A percentile compares a stretch with the other conserved stretches of the same genome.
Evolutionary conservation across 2,888 invertebrate genomes (phyloP).

Genomic region (Crepidodera aurea): DNA sequence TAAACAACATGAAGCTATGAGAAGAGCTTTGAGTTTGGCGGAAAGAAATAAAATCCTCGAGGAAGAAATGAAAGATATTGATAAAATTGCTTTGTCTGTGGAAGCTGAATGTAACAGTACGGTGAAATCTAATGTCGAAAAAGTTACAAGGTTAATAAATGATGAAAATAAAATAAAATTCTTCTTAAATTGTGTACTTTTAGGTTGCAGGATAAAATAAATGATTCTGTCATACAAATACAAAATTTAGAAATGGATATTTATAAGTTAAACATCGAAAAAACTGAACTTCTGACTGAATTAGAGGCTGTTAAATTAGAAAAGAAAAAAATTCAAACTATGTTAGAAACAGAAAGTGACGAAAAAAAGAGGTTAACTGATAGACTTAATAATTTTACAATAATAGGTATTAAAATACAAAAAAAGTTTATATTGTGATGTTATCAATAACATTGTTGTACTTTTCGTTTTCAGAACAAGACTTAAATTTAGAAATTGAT

Average conservation of each 20-base stretch:
- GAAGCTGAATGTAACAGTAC: slow-evolving; percentile 79
- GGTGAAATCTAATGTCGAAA: slow-evolving; percentile 68
- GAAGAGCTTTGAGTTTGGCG: slow-evolving; percentile 75
- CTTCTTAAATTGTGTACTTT: neutral
- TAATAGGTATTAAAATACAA: slow-evolving; percentile 65
- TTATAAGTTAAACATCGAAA: slow-evolving; percentile 60
- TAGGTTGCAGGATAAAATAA: slow-evolving; percentile 62
- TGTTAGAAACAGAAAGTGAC: slow-evolving; percentile 64
- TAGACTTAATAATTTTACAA: slow-evolving; percentile 67
- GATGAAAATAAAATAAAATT: neutral
- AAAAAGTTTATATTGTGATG: neutral
- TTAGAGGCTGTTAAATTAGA: slow-evolving; percentile 65
- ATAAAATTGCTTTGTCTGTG: slow-evolving; percentile 76
- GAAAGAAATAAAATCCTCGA: slow-evolving; percentile 76
- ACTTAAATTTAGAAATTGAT: slow-evolving; percentile 65
- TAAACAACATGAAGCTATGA: slow-evolving; percentile 84
- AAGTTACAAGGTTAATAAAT: slow-evolving; percentile 58
- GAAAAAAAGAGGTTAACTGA: slow-evolving; percentile 68
- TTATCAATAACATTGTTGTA: too few relatives aligned
- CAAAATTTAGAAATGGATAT: slow-evolving; percentile 63
- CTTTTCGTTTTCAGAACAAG: slow-evolving; percentile 63
- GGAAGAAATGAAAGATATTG: slow-evolving; percentile 76
- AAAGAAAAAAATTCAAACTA: slow-evolving; percentile 66
- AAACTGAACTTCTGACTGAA: slow-evolving; percentile 62
- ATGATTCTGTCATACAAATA: slow-evolving; percentile 61